These are phyloP conservation scores for Salarias fasciatus DNA, from an alignment of 2,797 vertebrate species.

Conservation along the genomic window DNA sequence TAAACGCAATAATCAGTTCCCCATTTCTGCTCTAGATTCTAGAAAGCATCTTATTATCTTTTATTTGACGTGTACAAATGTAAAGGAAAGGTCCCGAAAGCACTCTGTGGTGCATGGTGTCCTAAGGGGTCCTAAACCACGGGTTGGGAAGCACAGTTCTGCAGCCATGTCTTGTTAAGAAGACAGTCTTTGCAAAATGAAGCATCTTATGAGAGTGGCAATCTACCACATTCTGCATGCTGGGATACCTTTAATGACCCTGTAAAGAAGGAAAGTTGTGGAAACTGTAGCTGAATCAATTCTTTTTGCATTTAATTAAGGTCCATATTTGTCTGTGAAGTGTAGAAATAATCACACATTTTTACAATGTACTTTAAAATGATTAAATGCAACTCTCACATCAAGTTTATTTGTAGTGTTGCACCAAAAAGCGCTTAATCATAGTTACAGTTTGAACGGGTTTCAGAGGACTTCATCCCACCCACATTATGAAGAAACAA, in stretches of 20 bases:
- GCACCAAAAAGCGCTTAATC: constrained; percentile 29
- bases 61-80: no score
- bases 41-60: no score
- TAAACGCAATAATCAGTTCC: no score
- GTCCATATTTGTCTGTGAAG: constrained; percentile 12
- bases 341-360: constrained; percentile 16
- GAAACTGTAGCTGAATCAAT: constrained; percentile 15
- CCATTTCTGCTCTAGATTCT: no score
- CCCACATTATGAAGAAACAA: constrained; percentile 20
- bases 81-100: constrained; percentile 11
- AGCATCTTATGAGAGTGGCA: constrained; percentile 34
- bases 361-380: constrained; percentile 29
- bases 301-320: constrained; percentile 8
- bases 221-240: constrained; percentile 12
- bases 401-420: constrained; percentile 29
- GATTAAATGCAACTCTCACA: constrained; percentile 30
- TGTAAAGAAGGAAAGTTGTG: constrained; percentile 13
- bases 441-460: constrained; percentile 11
- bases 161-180: no score
- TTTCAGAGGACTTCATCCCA: constrained; percentile 18
- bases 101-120: constrained; percentile 32
- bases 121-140: no score
- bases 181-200: no score
- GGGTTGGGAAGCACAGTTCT: no score
- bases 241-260: constrained; percentile 31